A percentile compares a stretch with the other conserved stretches of the same genome.
These are phyloP conservation scores for Genyomyrus donnyi DNA, from an alignment of 2,113 vertebrate genomes.

Conservation along the genomic window DNA sequence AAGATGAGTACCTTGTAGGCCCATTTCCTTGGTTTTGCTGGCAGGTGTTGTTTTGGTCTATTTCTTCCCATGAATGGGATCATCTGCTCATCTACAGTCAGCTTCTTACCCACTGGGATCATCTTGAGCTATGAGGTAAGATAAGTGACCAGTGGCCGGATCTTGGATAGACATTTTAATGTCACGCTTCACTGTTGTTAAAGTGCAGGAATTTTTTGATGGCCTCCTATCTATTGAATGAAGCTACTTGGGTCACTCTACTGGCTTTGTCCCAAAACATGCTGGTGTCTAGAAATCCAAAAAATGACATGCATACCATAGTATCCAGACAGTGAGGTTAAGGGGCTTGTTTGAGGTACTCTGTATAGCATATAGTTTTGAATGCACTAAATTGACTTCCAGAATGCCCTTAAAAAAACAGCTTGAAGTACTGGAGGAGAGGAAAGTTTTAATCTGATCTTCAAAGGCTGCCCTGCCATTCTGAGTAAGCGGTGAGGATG, in stretches of 20 bases:
- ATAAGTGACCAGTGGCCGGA: slow-evolving; percentile 12
- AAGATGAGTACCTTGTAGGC: background rate
- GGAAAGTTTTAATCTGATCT: background rate
- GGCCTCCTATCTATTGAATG: background rate
- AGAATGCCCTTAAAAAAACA: slow-evolving; percentile 2
- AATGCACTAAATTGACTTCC: slow-evolving; percentile 7
- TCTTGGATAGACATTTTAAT: slow-evolving; percentile 3
- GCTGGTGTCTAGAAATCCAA: background rate
- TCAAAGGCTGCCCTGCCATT: background rate
- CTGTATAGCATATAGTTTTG: slow-evolving; percentile 13
- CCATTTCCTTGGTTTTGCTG: slow-evolving; percentile 16
- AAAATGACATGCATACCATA: slow-evolving; percentile 7
- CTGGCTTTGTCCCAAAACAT: slow-evolving; percentile 14
- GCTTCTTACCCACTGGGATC: slow-evolving; percentile 24
- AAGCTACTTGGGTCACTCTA: slow-evolving; percentile 2
- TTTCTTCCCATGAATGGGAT: slow-evolving; percentile 26
- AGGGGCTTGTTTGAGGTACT: slow-evolving; percentile 4
- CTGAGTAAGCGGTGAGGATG: background rate
- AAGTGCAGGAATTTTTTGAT: slow-evolving; percentile 14
- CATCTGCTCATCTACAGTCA: slow-evolving; percentile 25
- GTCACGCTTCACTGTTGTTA: background rate
- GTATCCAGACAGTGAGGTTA: background rate
- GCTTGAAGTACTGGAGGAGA: slow-evolving; percentile 13
- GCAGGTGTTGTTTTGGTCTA: slow-evolving; percentile 23
- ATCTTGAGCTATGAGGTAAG: background rate